Evolutionary conservation across 1,140 invertebrate species (phyloP), one percentile per base, ranked within the genome.

Genomic region (Drosophila bocki): DNA sequence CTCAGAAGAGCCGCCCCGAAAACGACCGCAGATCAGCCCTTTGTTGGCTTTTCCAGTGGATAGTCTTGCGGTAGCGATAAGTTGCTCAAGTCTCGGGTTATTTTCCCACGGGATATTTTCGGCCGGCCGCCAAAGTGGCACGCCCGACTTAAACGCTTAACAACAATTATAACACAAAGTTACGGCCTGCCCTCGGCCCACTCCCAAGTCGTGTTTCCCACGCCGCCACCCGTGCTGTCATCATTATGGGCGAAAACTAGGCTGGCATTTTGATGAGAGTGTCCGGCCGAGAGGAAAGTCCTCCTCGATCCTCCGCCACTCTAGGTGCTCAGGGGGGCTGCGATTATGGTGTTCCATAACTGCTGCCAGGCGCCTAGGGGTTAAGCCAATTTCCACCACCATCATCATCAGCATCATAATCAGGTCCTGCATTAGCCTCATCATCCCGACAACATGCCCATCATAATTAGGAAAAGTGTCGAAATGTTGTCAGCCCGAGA

Each of bases 161-260:
- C 74, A 88, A 70, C 85, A 90, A 90, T 90, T 90, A 90, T 90
- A 85, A 85, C 85, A 90, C 85, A 90, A 72, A 90, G 82, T 88
- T 90, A 90, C 70, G 67, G 56, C 64, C 45, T 32, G 47, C 15
- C 41, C 22, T 33, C 42, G 45, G 17, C 44, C 59, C 51, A 15
- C 7, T 8, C 7, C 17, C 32, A 15, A 9, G 3, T 35, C 33
- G 7, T 54, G 33, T 13, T 35, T 22, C 17, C 11, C 35, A 17
- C 41, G 22, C 32, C 41, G 15, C 48, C 35, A 12, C n/a, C 58
- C 26, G 42, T 44, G 57, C 48, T 70, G 17, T 84, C 56, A 64
- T 82, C 68, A 61, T 86, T 79, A 82, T 71, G 65, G 83, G 62
- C 74, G 50, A 59, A 76, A 81, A 78, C 82, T 78, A 70, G 82